These are phyloP conservation scores for Mechanitis messenoides DNA, from an alignment of 2,888 invertebrate genomes.

Conservation along the genomic window DNA sequence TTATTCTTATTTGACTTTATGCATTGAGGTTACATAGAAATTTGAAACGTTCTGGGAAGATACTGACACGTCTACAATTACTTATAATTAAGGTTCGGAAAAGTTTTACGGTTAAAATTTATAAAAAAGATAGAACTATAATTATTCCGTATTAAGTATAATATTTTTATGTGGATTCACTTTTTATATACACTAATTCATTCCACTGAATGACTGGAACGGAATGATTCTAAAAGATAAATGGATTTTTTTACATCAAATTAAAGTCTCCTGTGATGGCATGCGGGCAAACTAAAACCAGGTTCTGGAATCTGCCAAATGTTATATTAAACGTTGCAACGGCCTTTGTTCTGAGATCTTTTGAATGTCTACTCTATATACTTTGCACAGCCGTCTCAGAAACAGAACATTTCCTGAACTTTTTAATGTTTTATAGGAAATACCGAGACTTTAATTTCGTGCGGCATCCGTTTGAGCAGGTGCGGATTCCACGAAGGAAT, in stretches of 20 bases:
- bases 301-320: slow-evolving; percentile 50
- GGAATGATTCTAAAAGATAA: slow-evolving; percentile 19
- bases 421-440: slow-evolving; percentile 61
- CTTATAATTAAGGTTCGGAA: no score
- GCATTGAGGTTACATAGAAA: not conserved
- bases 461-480: slow-evolving; percentile 48
- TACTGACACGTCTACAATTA: no score
- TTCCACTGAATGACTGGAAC: slow-evolving; percentile 19
- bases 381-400: slow-evolving; percentile 34
- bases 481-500: slow-evolving; percentile 7
- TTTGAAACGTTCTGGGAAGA: slow-evolving; percentile 9
- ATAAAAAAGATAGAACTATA: no score
- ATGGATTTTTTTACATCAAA: slow-evolving; percentile 34
- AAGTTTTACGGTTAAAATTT: no score
- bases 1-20: not conserved
- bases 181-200: not conserved
- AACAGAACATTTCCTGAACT: slow-evolving; percentile 34
- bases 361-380: slow-evolving; percentile 48
- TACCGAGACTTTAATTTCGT: slow-evolving; percentile 60
- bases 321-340: slow-evolving; percentile 45
- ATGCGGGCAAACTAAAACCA: slow-evolving; percentile 49
- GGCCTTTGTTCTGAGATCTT: slow-evolving; percentile 35
- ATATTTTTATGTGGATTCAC: not conserved
- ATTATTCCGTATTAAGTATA: no score
- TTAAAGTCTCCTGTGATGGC: slow-evolving; percentile 50